Conservation (phyloP, 2,888 invertebrate genomes). For the Leucozona laternaria region DNA sequence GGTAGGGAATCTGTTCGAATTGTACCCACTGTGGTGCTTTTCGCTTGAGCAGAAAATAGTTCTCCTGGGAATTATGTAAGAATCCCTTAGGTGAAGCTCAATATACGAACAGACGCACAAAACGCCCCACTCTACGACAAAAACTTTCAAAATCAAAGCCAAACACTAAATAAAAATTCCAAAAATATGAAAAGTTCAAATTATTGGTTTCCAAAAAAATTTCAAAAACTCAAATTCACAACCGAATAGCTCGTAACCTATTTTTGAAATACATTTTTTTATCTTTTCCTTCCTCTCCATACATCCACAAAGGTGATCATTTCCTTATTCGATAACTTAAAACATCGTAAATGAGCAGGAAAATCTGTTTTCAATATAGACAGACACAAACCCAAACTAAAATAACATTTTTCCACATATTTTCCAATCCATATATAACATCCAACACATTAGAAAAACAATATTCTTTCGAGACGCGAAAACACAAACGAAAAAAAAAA, state of each 20-base stretch:
- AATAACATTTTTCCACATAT: conserved; percentile 72
- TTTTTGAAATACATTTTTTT: conserved; percentile 41
- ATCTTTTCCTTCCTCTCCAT: conserved; percentile 12
- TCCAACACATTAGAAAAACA: conserved; percentile 56
- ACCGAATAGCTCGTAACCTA: conserved; percentile 54
- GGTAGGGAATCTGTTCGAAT: no score
- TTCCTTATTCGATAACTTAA: conserved; percentile 69
- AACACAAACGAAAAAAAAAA: conserved; percentile 18
- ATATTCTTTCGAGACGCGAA: conserved; percentile 17
- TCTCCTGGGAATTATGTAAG: no score
- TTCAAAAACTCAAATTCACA: conserved; percentile 26
- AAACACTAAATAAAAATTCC: background rate
- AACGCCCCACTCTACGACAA: no score
- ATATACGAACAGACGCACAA: no score
- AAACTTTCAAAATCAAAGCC: background rate
- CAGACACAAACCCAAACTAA: conserved; percentile 36
- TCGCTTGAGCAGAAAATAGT: no score
- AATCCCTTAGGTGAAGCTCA: no score
- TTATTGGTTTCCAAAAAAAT: background rate
- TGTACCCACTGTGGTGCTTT: no score
- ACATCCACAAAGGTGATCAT: conserved; percentile 41
- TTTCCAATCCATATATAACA: conserved; percentile 61
- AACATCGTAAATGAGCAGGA: conserved; percentile 52
- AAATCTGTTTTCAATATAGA: conserved; percentile 68
- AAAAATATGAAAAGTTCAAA: background rate